phyloP scores from a whole-genome alignment of 2,888 invertebrate genomes.

The Synanthedon vespiformis region DNA sequence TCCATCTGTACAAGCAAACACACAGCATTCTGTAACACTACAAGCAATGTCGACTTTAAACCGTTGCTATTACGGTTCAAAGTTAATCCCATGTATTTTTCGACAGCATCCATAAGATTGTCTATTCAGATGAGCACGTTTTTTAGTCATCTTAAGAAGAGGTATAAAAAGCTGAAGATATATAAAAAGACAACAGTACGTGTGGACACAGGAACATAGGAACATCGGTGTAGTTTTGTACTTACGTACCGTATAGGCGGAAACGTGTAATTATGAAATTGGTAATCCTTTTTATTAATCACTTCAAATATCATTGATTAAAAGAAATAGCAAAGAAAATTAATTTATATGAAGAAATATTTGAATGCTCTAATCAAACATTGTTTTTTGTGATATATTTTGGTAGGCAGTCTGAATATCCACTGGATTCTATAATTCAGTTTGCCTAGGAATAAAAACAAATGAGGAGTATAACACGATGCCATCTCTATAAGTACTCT shows the following conservation, averaged over 20 bases:
- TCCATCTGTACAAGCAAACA: slow-evolving; percentile 9
- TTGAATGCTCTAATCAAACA: no score
- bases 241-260: not conserved
- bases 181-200: slow-evolving; percentile 36
- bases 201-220: slow-evolving; percentile 31
- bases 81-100: not conserved
- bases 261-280: slow-evolving; percentile 29
- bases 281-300: slow-evolving; percentile 27
- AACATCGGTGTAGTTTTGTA: slow-evolving; percentile 20
- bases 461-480: no score
- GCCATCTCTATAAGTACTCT: no score
- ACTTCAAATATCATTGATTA: not conserved
- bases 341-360: not conserved
- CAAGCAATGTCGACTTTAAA: not conserved
- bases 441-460: no score
- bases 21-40: not conserved
- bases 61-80: slow-evolving; percentile 5
- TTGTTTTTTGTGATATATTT: no score
- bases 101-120: slow-evolving; percentile 19
- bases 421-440: no score
- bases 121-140: slow-evolving; percentile 37
- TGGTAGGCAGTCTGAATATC: no score
- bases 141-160: slow-evolving; percentile 48
- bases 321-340: not conserved
- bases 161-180: slow-evolving; percentile 55